Evolutionary conservation across 2,888 invertebrate species (phyloP), one percentile per base, ranked within the genome.

Genomic region (Lepidochitona cinerea): DNA sequence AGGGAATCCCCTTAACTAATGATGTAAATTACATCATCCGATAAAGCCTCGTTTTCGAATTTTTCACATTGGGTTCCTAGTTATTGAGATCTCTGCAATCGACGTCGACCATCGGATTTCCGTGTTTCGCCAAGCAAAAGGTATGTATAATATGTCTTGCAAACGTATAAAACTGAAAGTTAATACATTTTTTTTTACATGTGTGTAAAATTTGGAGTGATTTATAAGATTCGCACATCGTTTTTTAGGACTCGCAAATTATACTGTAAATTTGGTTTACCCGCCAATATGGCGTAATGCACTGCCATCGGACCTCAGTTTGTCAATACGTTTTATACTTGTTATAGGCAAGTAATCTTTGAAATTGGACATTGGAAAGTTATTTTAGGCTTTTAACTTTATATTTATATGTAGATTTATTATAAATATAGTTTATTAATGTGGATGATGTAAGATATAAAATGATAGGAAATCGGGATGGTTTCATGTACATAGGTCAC

Each of bases 361-460:
- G 6, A 54, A n/a, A 54, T 54, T 18, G 23, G 7, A 26, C n/a
- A n/a, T 54, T 7, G 12, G 26, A 54, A 54, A 54, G 54, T 54
- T 54, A n/a, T 9, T 54, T 54, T 54, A 54, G 54, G 26, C n/a
- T 54, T n/a, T 54, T n/a, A 54, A 54, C 54, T 54, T 9, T 54
- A 54, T 54, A 23, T 54, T 54, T 54, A 54, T 54, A 23, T 23
- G 14, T 26, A n/a, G 54, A 7, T 54, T 54, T 54, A 23, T 54
- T 54, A 54, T n/a, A 54, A n/a, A 54, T 54, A 54, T 54, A 54
- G 23, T 9, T 41, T 41, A 12, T 41, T 41, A 41, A 41, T 41
- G 54, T 54, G 54, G 54, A 54, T 54, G 54, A 54, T 54, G 26
- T 54, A 23, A 12, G 54, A 54, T 54, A 54, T 54, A 54, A 54